Evolutionary conservation across 2,113 vertebrate genomes (phyloP).

Genomic region (Pithys albifrons): DNA sequence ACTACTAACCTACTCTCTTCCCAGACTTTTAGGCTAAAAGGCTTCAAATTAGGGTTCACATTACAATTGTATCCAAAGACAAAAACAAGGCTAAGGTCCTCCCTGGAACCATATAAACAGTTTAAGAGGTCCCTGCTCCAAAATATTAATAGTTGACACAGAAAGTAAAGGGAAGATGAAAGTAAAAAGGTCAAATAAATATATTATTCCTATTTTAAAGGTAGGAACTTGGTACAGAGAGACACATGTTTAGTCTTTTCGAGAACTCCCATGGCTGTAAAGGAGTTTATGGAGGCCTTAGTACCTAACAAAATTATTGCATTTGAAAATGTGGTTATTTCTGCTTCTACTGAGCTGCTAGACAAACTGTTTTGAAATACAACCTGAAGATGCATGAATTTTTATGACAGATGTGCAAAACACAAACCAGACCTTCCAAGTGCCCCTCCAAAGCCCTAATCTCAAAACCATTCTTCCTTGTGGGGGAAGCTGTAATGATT

Average conservation of each 20-base stretch:
- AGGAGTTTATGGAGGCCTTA: conserved; percentile 8
- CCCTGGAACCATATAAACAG: not conserved
- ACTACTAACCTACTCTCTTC: not conserved
- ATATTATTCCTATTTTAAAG: not conserved
- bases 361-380: conserved; percentile 13
- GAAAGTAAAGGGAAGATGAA: not conserved
- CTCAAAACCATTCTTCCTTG: conserved; percentile 44
- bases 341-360: not conserved
- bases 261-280: not conserved
- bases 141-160: not conserved
- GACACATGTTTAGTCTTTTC: not conserved
- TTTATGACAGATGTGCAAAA: not conserved
- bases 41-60: not conserved
- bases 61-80: not conserved
- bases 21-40: not conserved
- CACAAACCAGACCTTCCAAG: conserved; percentile 22
- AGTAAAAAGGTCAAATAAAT: not conserved
- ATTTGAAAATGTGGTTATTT: conserved; percentile 19
- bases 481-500: not conserved
- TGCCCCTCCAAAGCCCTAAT: not conserved
- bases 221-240: not conserved
- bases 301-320: not conserved
- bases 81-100: not conserved
- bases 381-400: not conserved
- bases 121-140: not conserved